Conservation (phyloP, 2,113 vertebrate genomes). For the human (Homo sapiens) region GRCh38 chr11:89714001-89714500, state of each 20-base stretch:
- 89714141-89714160: neutral
- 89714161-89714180: neutral
- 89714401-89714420: neutral
- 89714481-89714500: neutral
- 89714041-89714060: neutral
- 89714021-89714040: neutral
- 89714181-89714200: neutral
- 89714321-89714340: neutral
- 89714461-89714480: neutral
- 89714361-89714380: neutral
- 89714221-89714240: conserved; percentile 31
- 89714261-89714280: conserved; percentile 1
- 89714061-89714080: neutral
- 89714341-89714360: neutral
- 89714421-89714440: neutral
- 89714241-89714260: neutral
- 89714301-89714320: neutral
- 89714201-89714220: neutral
- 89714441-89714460: neutral
- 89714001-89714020: neutral
- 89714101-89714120: neutral
- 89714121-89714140: neutral
- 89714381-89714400: neutral
- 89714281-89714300: neutral
- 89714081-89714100: neutral